Evolutionary conservation across 2,888 invertebrate genomes (phyloP).

Genomic region (Seira musarum): DNA sequence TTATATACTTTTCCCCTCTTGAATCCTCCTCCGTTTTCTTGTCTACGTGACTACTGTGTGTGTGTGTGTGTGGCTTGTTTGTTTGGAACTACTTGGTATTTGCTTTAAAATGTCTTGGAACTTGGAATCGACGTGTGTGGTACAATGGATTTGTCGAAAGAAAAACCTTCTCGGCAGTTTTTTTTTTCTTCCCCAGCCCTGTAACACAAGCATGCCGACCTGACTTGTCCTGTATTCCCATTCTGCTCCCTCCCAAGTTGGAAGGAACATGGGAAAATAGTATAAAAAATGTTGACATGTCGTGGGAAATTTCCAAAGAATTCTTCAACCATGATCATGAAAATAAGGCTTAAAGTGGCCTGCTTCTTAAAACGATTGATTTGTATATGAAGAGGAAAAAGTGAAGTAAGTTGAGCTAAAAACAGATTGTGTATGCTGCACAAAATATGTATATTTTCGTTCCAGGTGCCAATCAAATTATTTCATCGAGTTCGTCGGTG

Average conservation of each 20-base stretch:
- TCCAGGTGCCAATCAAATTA: no score
- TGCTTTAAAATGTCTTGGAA: background rate
- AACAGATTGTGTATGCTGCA: no score
- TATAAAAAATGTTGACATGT: background rate
- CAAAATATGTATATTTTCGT: no score
- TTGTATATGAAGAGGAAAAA: background rate
- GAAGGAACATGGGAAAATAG: no score
- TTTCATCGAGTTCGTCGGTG: no score
- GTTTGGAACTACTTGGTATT: slow-evolving; percentile 2
- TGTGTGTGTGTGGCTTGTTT: background rate
- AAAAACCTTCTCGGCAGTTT: no score
- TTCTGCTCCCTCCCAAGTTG: no score
- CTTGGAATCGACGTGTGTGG: background rate
- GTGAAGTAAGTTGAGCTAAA: no score
- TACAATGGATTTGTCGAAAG: no score
- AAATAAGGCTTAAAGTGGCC: background rate
- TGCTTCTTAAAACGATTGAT: background rate
- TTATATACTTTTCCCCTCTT: slow-evolving; percentile 7
- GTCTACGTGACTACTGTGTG: background rate
- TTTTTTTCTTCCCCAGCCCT: no score
- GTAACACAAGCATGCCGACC: no score
- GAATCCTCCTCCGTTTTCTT: background rate
- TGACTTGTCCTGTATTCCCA: no score
- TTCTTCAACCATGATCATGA: background rate
- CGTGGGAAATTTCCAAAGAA: background rate